Base-by-base conservation (phyloP, 1,140 invertebrate genomes). In the Drosophila eugracilis region DNA sequence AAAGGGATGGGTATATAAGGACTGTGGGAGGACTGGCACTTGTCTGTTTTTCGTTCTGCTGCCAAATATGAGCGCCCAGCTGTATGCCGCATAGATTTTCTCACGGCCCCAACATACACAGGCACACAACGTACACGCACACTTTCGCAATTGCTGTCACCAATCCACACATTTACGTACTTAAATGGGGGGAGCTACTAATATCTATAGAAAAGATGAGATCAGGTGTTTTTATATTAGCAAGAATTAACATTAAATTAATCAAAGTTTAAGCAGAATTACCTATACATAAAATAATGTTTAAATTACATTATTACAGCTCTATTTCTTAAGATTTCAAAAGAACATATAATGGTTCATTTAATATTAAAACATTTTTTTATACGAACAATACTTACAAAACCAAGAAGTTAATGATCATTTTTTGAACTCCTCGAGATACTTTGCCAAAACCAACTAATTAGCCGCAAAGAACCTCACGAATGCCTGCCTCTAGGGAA, bases 71-170 rank as follows among this genome's bases (percentile, higher is more conserved):
- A 60, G 83, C 81, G 83, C 81, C 81, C 81, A 86, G 78, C 83
- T 88, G 83, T 83, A 88, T 86, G 78, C 83, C 83, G 78, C 81
- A 86, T 85, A 85, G 81, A 85, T 85, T 86, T 81, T 85, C 77
- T 86, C 77, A 86, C 81, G 83, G 74, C 69, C 48, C 63, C n/a
- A 44, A 28, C 62, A 73, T 30, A 66, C 54, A 63, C 10, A 55
- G 36, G 50, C 39, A 41, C 30, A 66, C 1, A 15, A n/a, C n/a
- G n/a, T n/a, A 32, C 15, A 36, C 45, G n/a, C 15, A 39, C 9
- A 36, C 34, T 12, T 3, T 6, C 36, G 32, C 4, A 26, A 19
- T 59, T 54, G 9, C 17, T 53, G 12, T n/a, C 21, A 47, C 22
- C 9, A 26, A 36, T 21, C 10, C 30, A 14, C 42, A 24, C 42